These are phyloP conservation scores for Liasis olivaceus DNA, from an alignment of 2,797 vertebrate species.

Conservation along the genomic window DNA sequence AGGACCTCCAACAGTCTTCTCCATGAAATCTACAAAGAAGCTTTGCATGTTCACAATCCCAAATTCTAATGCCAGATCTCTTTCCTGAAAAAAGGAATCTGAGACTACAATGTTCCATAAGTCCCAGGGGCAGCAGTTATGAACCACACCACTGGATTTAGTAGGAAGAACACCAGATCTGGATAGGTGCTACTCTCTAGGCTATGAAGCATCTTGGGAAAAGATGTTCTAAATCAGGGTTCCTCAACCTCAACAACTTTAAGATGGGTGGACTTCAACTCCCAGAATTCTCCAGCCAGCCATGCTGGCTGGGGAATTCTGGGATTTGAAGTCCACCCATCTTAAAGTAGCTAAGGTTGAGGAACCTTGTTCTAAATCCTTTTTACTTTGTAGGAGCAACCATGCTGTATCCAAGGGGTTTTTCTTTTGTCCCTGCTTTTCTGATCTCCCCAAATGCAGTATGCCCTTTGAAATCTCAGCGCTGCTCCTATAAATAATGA, in stretches of 20 bases:
- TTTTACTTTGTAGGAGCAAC: constrained; percentile 59
- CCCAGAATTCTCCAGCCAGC: too few species aligned
- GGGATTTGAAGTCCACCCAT: too few species aligned
- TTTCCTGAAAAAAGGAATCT: neutral
- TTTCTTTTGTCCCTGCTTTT: constrained; percentile 47
- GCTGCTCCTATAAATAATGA: constrained; percentile 45
- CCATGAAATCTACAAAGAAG: neutral
- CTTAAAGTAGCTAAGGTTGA: too few species aligned
- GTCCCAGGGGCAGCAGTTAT: neutral
- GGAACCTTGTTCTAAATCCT: neutral
- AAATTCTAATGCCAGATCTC: neutral
- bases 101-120: neutral
- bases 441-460: constrained; percentile 43
- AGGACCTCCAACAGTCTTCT: neutral
- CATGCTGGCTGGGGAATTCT: too few species aligned
- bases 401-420: constrained; percentile 42
- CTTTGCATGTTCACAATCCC: neutral
- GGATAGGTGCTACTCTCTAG: constrained; percentile 62
- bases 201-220: constrained; percentile 54
- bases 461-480: constrained; percentile 34
- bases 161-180: constrained; percentile 54
- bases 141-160: neutral
- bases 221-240: too few species aligned
- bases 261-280: too few species aligned
- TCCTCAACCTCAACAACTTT: too few species aligned